These are phyloP conservation scores for Ferdinandea cuprea DNA, from an alignment of 2,888 invertebrate species.

Conservation along the genomic window DNA sequence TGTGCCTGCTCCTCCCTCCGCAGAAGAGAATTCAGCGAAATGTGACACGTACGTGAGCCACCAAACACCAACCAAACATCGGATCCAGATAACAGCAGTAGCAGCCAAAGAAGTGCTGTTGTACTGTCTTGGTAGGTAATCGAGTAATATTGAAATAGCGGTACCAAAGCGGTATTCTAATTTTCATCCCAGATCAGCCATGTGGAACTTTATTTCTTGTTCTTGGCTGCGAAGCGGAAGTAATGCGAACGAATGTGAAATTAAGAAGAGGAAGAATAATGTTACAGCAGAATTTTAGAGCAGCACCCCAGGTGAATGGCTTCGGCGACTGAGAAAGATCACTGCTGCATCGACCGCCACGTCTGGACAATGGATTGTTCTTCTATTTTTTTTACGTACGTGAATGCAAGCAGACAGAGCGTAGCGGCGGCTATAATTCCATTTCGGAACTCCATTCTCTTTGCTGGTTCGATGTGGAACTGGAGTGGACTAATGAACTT, in stretches of 20 bases:
- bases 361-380: constrained; percentile 57
- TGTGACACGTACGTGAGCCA: constrained; percentile 59
- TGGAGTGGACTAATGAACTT: constrained; percentile 53
- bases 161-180: constrained; percentile 65
- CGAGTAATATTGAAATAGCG: constrained; percentile 58
- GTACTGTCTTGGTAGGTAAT: constrained; percentile 27
- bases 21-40: constrained; percentile 49
- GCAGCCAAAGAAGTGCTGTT: constrained; percentile 57
- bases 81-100: neutral
- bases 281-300: constrained; percentile 59
- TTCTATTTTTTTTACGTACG: constrained; percentile 7
- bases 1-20: neutral
- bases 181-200: constrained; percentile 71
- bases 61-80: neutral
- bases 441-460: constrained; percentile 24
- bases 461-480: neutral
- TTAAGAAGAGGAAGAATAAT: constrained; percentile 39
- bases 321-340: constrained; percentile 56
- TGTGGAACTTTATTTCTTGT: constrained; percentile 69
- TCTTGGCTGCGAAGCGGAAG: constrained; percentile 71
- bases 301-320: constrained; percentile 63
- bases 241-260: constrained; percentile 51
- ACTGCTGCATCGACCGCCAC: constrained; percentile 20
- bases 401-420: constrained; percentile 55
- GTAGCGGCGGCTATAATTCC: constrained; percentile 40